Conservation (phyloP, 2,888 invertebrate species). For the Heliconius ethilla region DNA sequence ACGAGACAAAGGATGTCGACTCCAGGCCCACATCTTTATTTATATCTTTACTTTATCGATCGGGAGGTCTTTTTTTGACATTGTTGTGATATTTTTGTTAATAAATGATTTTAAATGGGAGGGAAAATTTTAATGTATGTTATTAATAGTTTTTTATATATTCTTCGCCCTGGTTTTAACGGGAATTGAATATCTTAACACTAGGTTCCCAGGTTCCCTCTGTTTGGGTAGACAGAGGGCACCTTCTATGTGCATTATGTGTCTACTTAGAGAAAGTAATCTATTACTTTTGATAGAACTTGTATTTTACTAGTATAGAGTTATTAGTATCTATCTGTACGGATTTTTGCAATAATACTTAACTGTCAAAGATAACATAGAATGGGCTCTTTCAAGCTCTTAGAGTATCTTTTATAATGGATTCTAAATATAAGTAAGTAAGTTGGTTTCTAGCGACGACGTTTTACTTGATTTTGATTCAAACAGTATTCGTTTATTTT, state of each 20-base stretch:
- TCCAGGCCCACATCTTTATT: background rate
- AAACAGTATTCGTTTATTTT: background rate
- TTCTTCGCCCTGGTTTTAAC: too few relatives aligned
- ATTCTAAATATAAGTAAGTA: too few relatives aligned
- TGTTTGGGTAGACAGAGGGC: too few relatives aligned
- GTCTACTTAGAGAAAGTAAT: too few relatives aligned
- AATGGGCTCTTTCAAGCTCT: background rate
- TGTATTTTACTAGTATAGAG: too few relatives aligned
- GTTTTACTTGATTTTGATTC: background rate
- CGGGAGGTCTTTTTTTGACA: background rate
- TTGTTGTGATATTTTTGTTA: background rate
- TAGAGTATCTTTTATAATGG: background rate
- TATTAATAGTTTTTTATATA: too few relatives aligned
- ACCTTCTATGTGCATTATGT: too few relatives aligned
- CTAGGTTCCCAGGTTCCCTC: too few relatives aligned
- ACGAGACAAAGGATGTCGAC: slow-evolving; percentile 21
- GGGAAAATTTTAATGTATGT: too few relatives aligned
- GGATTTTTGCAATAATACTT: background rate
- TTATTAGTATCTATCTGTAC: background rate
- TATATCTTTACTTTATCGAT: slow-evolving; percentile 8
- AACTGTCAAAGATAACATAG: slow-evolving; percentile 1
- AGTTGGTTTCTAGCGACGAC: background rate
- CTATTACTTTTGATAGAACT: too few relatives aligned
- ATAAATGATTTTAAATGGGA: too few relatives aligned
- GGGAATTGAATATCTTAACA: too few relatives aligned